A percentile compares a stretch with the other conserved stretches of the same genome.
These are phyloP conservation scores for Megaptera novaeangliae DNA, from an alignment of 2,113 vertebrate species.

Conservation along the genomic window DNA sequence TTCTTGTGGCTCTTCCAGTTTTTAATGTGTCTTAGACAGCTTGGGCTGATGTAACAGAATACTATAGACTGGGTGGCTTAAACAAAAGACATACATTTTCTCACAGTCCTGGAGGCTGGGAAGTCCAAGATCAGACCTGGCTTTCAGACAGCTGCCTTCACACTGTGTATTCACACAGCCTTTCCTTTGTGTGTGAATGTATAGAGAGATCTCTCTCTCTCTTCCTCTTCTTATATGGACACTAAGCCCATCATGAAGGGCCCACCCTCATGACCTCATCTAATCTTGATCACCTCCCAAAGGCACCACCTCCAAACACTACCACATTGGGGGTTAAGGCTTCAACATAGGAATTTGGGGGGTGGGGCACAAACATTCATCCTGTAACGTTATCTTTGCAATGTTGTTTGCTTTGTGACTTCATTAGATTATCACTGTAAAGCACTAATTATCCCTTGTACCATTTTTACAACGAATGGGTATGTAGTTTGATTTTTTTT, in stretches of 20 bases:
- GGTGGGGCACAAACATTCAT: background rate
- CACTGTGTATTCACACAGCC: background rate
- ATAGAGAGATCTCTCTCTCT: background rate
- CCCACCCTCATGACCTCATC: background rate
- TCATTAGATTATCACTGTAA: slow-evolving; percentile 60
- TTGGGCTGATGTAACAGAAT: background rate
- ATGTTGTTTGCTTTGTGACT: slow-evolving; percentile 60
- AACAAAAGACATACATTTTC: background rate
- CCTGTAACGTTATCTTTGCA: background rate
- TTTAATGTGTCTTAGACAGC: background rate
- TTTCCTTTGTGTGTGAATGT: background rate
- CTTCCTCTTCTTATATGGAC: background rate
- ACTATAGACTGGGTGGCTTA: background rate
- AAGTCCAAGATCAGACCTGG: background rate
- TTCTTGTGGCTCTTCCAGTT: slow-evolving; percentile 51
- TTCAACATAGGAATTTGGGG: background rate
- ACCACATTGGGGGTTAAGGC: background rate
- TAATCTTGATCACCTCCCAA: background rate
- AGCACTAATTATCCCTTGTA: slow-evolving; percentile 43
- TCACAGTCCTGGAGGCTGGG: background rate
- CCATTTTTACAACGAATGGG: slow-evolving; percentile 66
- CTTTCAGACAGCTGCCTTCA: background rate
- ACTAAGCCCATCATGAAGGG: background rate
- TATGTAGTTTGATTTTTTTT: slow-evolving; percentile 63
- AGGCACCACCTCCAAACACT: background rate